Evolutionary conservation across 1,140 invertebrate genomes (phyloP), one percentile per base, ranked within the genome.

Genomic region (Papilio aristodemus): DNA sequence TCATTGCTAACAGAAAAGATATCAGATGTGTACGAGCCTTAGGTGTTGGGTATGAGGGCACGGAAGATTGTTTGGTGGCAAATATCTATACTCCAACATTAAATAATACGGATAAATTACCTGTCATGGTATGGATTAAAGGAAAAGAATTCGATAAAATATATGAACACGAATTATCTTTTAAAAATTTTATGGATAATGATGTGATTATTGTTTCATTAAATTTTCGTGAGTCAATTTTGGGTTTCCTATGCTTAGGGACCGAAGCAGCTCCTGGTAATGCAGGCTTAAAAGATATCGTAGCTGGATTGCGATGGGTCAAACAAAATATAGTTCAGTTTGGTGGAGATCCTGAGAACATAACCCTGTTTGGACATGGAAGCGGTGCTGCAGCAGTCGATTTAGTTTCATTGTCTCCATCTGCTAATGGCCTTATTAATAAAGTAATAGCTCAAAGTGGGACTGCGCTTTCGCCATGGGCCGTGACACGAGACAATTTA

Each of bases 331-430:
- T 98, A 67, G 95, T 92, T 14, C 93, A 94, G 71, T 99, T 99
- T 86, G 97, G 97, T 57, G 98, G 97, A 4, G 96, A 99, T 92
- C 94, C 96, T 0, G 93, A 94, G 38, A 97, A 97, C 81, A 96
- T 99, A 27, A 98, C 97, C 11, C 85, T 99, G 1, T 94, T 98
- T 78, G 98, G 98, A 14, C 97, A 99, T 83, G 98, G 97, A 4
- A 97, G 96, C 60, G 98, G 98, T 1, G 98, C 97, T 8, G 96
- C 97, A 64, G 96, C 97, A 80, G 97, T 98, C 27, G 97, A 99
- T 91, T 95, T 98, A 25, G 74, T 89, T 2, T 87, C 86, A 27
- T 60, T 89, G 7, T 85, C 87, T 9, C 78, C 89, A 13, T 76
- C 76, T 37, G 85, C 92, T 0, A 72, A 89, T 62, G 90, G 90